Evolutionary conservation across 2,797 vertebrate genomes (phyloP).

Genomic region (Toxotes lorentzi): DNA sequence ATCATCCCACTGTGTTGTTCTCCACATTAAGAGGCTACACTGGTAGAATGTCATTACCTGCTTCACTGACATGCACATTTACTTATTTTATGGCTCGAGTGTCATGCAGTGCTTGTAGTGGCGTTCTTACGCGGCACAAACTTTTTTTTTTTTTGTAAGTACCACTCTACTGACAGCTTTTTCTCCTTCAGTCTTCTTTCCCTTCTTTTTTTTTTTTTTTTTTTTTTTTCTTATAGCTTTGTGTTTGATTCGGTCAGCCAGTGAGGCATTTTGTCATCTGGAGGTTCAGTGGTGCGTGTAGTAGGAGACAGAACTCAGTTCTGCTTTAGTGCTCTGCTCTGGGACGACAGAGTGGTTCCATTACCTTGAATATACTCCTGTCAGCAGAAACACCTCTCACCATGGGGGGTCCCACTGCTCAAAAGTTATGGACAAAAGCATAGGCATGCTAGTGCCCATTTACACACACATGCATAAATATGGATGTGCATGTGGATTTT

Average conservation of each 20-base stretch:
- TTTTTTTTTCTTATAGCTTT: conserved; percentile 50
- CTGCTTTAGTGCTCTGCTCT: conserved; percentile 78
- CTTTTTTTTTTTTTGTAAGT: conserved; percentile 35
- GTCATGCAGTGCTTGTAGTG: background rate
- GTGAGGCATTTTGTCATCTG: conserved; percentile 82
- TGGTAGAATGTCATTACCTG: conserved; percentile 45
- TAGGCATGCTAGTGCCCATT: background rate
- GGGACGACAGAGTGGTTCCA: conserved; percentile 76
- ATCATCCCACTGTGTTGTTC: conserved; percentile 35
- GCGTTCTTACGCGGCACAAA: conserved; percentile 11
- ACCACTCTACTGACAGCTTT: conserved; percentile 39
- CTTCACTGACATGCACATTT: conserved; percentile 26
- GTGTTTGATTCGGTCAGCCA: conserved; percentile 76
- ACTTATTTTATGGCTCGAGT: conserved; percentile 16
- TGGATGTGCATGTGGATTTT: background rate
- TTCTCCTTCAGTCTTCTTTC: conserved; percentile 69
- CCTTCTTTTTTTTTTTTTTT: conserved; percentile 43
- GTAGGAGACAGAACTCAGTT: conserved; percentile 81
- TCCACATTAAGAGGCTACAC: background rate
- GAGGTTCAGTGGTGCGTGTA: conserved; percentile 75
- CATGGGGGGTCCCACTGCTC: conserved; percentile 53
- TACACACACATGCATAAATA: background rate
- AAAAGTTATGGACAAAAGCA: conserved; percentile 36
- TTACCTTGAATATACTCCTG: conserved; percentile 84
- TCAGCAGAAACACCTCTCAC: conserved; percentile 79